These are phyloP conservation scores for Caloenas nicobarica DNA, from an alignment of 2,113 vertebrate species.

Conservation along the genomic window DNA sequence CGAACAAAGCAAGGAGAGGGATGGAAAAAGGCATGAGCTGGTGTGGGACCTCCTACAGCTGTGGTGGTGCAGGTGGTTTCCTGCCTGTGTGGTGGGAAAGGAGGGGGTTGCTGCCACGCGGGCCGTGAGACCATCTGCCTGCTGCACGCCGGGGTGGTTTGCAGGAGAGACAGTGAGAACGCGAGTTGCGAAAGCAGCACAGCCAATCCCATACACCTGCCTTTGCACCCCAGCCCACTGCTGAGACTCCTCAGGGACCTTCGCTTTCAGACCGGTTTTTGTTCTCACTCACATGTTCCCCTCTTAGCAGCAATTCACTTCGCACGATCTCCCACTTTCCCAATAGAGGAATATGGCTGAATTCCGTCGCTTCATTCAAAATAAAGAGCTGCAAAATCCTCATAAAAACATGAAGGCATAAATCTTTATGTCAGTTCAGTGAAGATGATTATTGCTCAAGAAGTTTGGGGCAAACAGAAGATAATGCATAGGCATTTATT, in stretches of 20 bases:
- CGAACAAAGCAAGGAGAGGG: neutral
- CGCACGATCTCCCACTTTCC: neutral
- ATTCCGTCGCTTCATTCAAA: neutral
- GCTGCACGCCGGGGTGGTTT: fast-evolving
- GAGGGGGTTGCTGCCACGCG: neutral
- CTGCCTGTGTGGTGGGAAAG: neutral
- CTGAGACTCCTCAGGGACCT: neutral
- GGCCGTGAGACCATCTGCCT: fast-evolving
- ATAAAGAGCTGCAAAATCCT: neutral
- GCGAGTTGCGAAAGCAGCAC: neutral
- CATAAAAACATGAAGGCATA: neutral
- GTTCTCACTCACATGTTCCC: neutral
- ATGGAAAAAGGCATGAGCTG: neutral
- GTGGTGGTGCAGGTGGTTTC: neutral
- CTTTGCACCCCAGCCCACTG: neutral
- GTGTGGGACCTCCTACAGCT: neutral
- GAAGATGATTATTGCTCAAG: neutral
- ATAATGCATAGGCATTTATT: neutral
- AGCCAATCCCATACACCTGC: neutral
- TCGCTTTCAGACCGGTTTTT: neutral
- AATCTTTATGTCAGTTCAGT: neutral
- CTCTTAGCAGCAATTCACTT: neutral
- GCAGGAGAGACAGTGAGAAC: neutral
- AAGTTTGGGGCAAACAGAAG: neutral
- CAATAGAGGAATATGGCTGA: neutral